These are phyloP conservation scores for Knipowitschia caucasica DNA, from an alignment of 2,797 vertebrate species.

Conservation along the genomic window DNA sequence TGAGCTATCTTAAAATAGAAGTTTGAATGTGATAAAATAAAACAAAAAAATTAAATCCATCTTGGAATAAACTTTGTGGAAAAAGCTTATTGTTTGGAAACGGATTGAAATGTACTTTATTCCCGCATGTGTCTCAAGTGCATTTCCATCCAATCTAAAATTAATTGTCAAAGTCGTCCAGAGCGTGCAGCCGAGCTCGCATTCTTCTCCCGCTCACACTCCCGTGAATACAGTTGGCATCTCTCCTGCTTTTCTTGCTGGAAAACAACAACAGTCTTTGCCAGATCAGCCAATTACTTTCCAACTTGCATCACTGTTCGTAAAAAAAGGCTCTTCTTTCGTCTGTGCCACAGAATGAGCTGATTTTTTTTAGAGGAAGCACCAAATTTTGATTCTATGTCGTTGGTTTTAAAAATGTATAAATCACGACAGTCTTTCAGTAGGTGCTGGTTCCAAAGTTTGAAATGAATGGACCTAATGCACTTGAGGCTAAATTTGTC, in stretches of 20 bases:
- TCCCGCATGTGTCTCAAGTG: neutral
- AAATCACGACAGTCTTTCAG: no score
- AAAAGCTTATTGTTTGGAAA: neutral
- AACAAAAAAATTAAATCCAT: no score
- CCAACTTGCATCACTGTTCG: slow-evolving; percentile 1
- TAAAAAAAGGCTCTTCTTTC: neutral
- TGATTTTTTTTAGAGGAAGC: slow-evolving; percentile 1
- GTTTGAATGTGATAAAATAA: neutral
- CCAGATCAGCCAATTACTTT: slow-evolving; percentile 9
- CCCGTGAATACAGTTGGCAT: slow-evolving; percentile 1
- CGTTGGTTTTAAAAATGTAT: no score
- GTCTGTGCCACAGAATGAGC: neutral
- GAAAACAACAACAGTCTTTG: slow-evolving; percentile 13
- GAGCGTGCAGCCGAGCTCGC: slow-evolving; percentile 5
- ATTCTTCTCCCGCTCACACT: slow-evolving; percentile 8
- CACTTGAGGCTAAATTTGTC: no score
- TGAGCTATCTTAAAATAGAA: no score
- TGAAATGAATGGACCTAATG: no score
- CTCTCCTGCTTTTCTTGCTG: slow-evolving; percentile 10
- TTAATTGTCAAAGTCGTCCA: slow-evolving; percentile 11
- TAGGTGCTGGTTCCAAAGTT: no score
- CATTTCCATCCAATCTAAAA: slow-evolving; percentile 19
- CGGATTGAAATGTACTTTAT: neutral
- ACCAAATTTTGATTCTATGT: slow-evolving; percentile 1
- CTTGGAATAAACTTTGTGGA: neutral